Evolutionary conservation across 2,888 invertebrate species (phyloP), one percentile per base, ranked within the genome.

Genomic region (Diploptera punctata): DNA sequence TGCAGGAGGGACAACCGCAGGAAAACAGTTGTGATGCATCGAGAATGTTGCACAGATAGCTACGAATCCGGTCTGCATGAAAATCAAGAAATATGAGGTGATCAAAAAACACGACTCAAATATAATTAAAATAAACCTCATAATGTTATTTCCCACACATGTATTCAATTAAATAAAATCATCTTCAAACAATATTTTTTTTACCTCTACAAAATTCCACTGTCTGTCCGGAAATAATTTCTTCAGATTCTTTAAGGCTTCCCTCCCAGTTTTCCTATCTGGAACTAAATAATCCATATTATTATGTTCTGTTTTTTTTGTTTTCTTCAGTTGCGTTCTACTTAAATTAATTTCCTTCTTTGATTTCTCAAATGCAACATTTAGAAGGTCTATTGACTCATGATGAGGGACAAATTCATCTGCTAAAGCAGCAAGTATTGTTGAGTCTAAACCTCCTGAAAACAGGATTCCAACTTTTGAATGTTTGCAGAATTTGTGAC

Each of bases 371-470:
- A 98, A 98, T 19, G 98, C 94, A n/a, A 98, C 96, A 87, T 98
- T 99, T 38, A 98, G 86, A 21, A 99, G 87, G 82, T 98, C 98
- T 78, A 99, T 95, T 24, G 91, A 86, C 79, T 93, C 91, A 67
- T 85, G 79, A 73, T 79, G 78, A 0, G 88, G 84, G 19, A 93
- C 83, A 83, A 86, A 91, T 84, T 89, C 88, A 80, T 95, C 87
- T 7, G 93, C 91, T 61, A 98, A 80, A 61, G 91, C 85, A 31
- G 98, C 93, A 76, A 99, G 83, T 77, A 98, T 89, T n/a, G 97
- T 91, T 73, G 98, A 98, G 83, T 99, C 99, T 47, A 99, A 86
- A 18, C 75, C 75, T 49, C 99, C 99, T 75, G 99, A 99, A 85
- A 98, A 99, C 76, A 98, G 85, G 71, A 99, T 85, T 54, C 92